Conservation (phyloP, 2,888 invertebrate species). For the Anthophora plumipes region DNA sequence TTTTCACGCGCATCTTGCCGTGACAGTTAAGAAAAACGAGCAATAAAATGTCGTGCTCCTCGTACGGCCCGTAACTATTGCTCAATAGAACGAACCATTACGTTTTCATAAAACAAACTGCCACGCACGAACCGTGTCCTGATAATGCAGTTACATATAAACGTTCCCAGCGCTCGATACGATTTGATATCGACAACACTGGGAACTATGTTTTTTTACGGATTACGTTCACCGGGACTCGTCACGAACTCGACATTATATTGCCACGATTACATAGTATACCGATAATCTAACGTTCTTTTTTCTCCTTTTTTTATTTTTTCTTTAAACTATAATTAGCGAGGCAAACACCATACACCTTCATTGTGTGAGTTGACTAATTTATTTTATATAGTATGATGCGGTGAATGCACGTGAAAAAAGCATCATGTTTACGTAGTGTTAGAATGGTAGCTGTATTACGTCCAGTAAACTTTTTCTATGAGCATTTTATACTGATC, state of each 20-base stretch:
- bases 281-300: conserved; percentile 54
- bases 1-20: conserved; percentile 68
- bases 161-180: too few species aligned
- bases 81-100: conserved; percentile 30
- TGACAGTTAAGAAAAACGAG: conserved; percentile 41
- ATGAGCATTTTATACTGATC: conserved; percentile 82
- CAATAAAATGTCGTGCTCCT: conserved; percentile 63
- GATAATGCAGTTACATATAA: not conserved
- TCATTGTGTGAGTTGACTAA: conserved; percentile 62
- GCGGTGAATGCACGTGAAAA: conserved; percentile 68
- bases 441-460: conserved; percentile 69
- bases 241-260: conserved; percentile 60
- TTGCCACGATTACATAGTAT: conserved; percentile 49
- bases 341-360: conserved; percentile 45
- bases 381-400: conserved; percentile 57
- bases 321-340: conserved; percentile 59
- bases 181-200: too few species aligned
- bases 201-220: conserved; percentile 25
- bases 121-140: not conserved
- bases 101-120: not conserved
- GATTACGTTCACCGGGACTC: conserved; percentile 40
- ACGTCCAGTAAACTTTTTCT: conserved; percentile 79
- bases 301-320: too few species aligned
- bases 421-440: conserved; percentile 68
- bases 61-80: conserved; percentile 45